Evolutionary conservation across 2,797 vertebrate species (phyloP), one percentile per base, ranked within the genome.

Genomic region (Hipposideros larvatus): DNA sequence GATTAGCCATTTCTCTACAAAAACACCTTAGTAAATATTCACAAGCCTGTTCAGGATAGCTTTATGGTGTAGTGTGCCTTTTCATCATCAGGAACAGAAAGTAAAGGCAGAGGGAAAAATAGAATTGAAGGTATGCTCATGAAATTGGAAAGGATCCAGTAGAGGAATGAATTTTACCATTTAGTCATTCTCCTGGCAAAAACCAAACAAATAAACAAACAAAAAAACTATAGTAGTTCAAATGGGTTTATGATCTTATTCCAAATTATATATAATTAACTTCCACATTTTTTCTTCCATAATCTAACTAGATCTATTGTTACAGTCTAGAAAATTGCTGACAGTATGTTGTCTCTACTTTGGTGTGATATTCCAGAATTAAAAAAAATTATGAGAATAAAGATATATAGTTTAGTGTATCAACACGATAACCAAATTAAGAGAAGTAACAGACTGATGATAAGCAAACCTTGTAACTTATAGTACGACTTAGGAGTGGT

Each of bases 181-280:
- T 92, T 83, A 91, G 75, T 89, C 77, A 92, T 90, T 92, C 34
- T 70, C n/a, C 37, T 79, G 46, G 51, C 16, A 59, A 63, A 83
- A 51, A 48, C 8, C 2, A 51, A 51, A 51, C 48, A 51, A 15
- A 51, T 13, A 51, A 51, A 51, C 11, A 48, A 48, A 11, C 48
- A 51, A 51, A 51, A 14, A 13, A 51, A 48, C 46, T 11, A 37
- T 3, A 37, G 9, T 57, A 74, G 57, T 66, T 63, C 57, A 80
- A 86, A 73, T 83, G 31, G n/a, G 75, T 92, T 80, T 37, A n/a
- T 89, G 74, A 77, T 68, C 77, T 80, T 87, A 28, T 51, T 86
- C 59, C 61, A 90, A 88, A 65, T 74, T 61, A 41, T 34, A 59
- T 53, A 31, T 21, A 83, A 73, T 87, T 96, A 90, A 68, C 28